Percentiles rank a stretch among this genome's conserved stretches.
These are phyloP conservation scores for Drosophila watanabei DNA, from an alignment of 1,140 invertebrate genomes.

Conservation along the genomic window DNA sequence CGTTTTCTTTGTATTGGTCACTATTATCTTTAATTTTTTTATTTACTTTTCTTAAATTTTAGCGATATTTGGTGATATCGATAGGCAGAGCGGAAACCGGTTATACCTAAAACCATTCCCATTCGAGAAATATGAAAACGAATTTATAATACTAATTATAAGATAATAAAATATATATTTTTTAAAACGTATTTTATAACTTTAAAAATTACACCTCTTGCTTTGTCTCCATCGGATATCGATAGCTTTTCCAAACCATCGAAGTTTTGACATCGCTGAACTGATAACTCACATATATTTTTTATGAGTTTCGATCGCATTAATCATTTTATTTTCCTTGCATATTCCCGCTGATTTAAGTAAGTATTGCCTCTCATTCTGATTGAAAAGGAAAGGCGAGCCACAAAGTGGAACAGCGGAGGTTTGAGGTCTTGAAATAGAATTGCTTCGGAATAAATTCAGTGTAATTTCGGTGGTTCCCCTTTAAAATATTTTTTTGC, in stretches of 20 bases:
- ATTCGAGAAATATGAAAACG: neutral
- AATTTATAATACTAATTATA: neutral
- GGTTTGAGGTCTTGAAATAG: neutral
- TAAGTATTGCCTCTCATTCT: neutral
- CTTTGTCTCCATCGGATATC: neutral
- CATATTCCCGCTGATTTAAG: neutral
- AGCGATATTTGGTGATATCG: neutral
- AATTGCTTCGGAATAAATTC: too few relatives aligned
- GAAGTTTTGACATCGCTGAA: neutral
- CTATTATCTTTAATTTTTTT: neutral
- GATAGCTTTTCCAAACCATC: neutral
- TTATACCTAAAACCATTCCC: neutral
- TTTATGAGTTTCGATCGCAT: neutral
- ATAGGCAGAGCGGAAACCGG: neutral
- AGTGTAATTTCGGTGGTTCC: slow-evolving; percentile 5
- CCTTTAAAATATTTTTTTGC: neutral
- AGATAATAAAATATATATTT: neutral
- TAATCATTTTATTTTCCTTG: neutral
- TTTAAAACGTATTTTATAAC: neutral
- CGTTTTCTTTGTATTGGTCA: neutral
- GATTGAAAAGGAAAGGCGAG: neutral
- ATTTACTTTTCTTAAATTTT: neutral
- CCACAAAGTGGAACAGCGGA: too few relatives aligned
- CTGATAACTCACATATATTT: neutral
- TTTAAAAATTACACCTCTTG: neutral